A percentile compares a stretch with the other conserved stretches of the same genome.
These are phyloP conservation scores for Bovichtus diacanthus DNA, from an alignment of 2,797 vertebrate species.

Conservation along the genomic window DNA sequence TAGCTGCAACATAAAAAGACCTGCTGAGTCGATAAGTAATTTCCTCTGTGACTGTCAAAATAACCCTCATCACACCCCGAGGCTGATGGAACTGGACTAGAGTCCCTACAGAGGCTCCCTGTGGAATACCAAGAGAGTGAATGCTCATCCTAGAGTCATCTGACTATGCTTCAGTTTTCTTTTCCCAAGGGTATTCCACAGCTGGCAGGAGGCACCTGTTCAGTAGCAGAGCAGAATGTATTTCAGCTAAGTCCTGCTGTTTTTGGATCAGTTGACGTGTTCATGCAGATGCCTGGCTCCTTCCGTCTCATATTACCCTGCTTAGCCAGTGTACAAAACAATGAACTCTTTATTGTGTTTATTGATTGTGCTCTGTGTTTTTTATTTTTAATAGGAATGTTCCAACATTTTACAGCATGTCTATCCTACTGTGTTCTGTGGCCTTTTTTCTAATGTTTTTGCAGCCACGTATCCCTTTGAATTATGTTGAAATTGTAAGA, in stretches of 20 bases:
- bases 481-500: neutral
- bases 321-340: neutral
- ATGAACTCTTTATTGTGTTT: neutral
- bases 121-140: constrained; percentile 20
- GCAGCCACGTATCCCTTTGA: neutral
- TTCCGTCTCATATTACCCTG: neutral
- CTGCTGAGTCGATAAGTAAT: constrained; percentile 52
- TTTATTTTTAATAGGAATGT: neutral
- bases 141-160: constrained; percentile 1
- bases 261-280: constrained; percentile 8
- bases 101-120: constrained; percentile 13
- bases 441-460: neutral
- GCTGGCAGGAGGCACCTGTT: constrained; percentile 31
- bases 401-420: neutral
- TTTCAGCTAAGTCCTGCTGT: constrained; percentile 3
- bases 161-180: neutral
- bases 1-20: constrained; percentile 17
- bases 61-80: constrained; percentile 7
- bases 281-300: neutral
- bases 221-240: neutral
- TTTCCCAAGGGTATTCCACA: constrained; percentile 12
- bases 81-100: neutral
- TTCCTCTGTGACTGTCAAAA: constrained; percentile 38
- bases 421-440: neutral
- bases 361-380: neutral